Evolutionary conservation across 2,888 invertebrate genomes (phyloP), one percentile per base, ranked within the genome.

Genomic region (Neoscelio sp.): DNA sequence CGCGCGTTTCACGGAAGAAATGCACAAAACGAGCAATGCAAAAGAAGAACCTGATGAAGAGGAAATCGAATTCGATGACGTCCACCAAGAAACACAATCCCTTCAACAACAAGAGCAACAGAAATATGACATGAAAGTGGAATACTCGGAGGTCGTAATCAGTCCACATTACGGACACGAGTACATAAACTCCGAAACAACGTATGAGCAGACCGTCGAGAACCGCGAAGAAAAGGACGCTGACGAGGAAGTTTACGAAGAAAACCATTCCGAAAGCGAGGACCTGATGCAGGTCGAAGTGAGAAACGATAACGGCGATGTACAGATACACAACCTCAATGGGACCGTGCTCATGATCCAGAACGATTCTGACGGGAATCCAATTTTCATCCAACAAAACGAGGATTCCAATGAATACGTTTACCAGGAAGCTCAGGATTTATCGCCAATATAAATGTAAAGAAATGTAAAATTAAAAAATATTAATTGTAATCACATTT

Each of bases 341-440:
- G 89, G 89, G n/a, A 87, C 90, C n/a, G 89, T 90, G 8, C 78
- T 90, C 10, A 89, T 90, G 88, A 86, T 90, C 2, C 82, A 89
- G 1, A 89, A 89, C 30, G 89, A 89, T 15, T 81, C 85, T 0
- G 89, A 90, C 7, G 90, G 89, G 12, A 89, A 90, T 86, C 88
- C 89, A 52, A 90, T 90, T 68, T 83, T 90, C 26, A 89, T 90
- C 46, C 87, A 88, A 44, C 86, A 85, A 26, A 87, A 87, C 44
- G 89, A 89, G 5, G 90, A 87, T 20, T 89, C 88, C 0, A 84
- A 84, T 2, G 86, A 87, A 58, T 89, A 85, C 65, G 86, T 87
- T 20, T 89, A 89, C 65, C 85, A 87, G 40, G 87, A 86, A 6
- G 84, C 82, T 8, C 80, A 81, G 6, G 82, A 83, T n/a, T n/a